Evolutionary conservation across 2,888 invertebrate genomes (phyloP), one percentile per base, ranked within the genome.

Genomic region (Pimpla rufipes): DNA sequence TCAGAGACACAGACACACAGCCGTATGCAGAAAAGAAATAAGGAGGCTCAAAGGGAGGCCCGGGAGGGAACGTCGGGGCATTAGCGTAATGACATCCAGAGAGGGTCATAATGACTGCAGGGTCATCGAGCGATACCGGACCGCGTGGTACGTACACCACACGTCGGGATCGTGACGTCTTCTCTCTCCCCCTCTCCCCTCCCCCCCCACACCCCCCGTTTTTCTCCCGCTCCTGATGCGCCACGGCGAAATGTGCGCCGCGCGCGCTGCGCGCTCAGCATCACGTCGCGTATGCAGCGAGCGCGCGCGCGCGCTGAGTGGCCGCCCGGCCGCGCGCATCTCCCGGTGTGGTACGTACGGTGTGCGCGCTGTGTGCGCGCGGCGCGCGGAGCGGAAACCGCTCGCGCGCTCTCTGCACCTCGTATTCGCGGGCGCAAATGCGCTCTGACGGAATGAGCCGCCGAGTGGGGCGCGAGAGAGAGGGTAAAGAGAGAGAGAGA

Each of bases 61-160:
- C 76, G 75, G 79, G 87, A 73, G 73, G 59, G 59, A 73, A 73
- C 71, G 5, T 29, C 29, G 73, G 45, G 88, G 88, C 88, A 90
- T 90, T 90, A 90, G 87, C 86, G 88, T 90, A 90, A 90, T 90
- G 90, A 90, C 87, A 89, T 87, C 81, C 88, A 80, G 85, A 84
- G 89, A 86, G 89, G 87, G 86, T 85, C 87, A 87, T 90, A 90
- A 90, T 90, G 90, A 90, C 89, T 89, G 87, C 86, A 88, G 90
- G 90, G 90, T 90, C 90, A 90, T 88, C 88, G 90, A 85, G 90
- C 88, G 90, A 90, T 90, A 89, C 88, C 83, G 78, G 29, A 82
- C 86, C 67, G 59, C 84, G 87, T 89, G 89, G 86, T 86, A 85
- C 88, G 85, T 81, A 59, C 87, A 29, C 29, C 29, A 29, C 29